Evolutionary conservation across 2,113 vertebrate genomes (phyloP), one percentile per base, ranked within the genome.

Genomic region (Sylvietta virens): DNA sequence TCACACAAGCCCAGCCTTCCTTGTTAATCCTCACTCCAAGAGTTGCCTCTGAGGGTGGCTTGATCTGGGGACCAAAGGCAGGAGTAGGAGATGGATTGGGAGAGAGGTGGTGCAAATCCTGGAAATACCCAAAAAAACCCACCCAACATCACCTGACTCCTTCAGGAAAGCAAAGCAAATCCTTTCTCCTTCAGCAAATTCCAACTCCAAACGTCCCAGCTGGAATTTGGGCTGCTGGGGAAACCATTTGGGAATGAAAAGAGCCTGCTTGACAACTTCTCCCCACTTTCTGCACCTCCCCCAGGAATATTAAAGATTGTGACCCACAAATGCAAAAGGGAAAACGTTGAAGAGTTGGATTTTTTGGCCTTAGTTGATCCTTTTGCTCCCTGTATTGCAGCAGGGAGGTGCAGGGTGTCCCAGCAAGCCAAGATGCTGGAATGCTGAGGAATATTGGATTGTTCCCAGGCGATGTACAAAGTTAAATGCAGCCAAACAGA

Each of bases 401-500:
- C 66, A 4, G 66, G 76, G 85, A 60, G 88, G 37, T 24, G 5
- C 62, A 72, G 84, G 30, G 47, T 56, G 65, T 30, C 56, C 64
- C 76, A 19, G 12, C 24, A 5, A 26, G 42, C 21, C 64, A 65
- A 24, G n/a, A 9, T 39, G 73, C 82, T 42, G 20, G 9, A 24
- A 50, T 88, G 13, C 86, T 50, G 76, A 53, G 86, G 78, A 72
- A 11, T 93, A 11, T n/a, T 9, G 91, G 97, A 54, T 88, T 26
- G 61, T 95, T 94, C 94, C 93, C 84, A 48, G 90, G 91, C 51
- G 5, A 70, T 86, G 85, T 85, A 88, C 91, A 85, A 65, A 93
- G 79, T 70, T 61, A 71, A 96, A 91, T 86, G 92, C 92, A 96
- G 97, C 95, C 96, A 97, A 97, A 86, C 91, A 88, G 90, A 95